Base-by-base conservation (phyloP, 2,113 vertebrate genomes). In the Chaenogobius annularis region DNA sequence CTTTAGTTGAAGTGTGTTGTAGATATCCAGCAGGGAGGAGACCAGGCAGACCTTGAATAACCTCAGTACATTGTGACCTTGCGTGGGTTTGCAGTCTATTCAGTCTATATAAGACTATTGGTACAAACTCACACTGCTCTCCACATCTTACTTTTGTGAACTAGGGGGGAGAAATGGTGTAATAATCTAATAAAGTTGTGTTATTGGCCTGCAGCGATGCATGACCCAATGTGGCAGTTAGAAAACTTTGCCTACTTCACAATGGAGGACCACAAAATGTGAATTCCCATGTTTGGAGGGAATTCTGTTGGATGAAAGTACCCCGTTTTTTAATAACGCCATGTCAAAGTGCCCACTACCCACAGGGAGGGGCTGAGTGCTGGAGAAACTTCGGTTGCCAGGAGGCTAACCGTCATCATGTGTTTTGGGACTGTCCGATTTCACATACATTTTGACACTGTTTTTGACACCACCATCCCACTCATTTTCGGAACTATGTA, bases 11-110 rank as follows among this genome's bases (percentile, higher is more conserved):
- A n/a, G 35, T 40, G 15, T n/a, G 19, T 63, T 63, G 40, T 6
- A 40, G 8, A 40, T 40, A 40, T 40, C 37, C 37, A 40, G 61
- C 35, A 40, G 17, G 40, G 37, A 26, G 23, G 20, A 43, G 19
- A 43, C 37, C 31, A 63, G 31, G 61, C 61, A 63, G 61, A 63
- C 61, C 35, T 40, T 63, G 61, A n/a, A 63, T 40, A 63, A 63
- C 61, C 61, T 63, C 61, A 63, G 17, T 19, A 37, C 17, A 5
- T 37, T 10, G 35, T 20, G 40, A 43, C 61, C 31, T 63, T n/a
- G 61, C 35, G 61, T 63, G 35, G 61, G 61, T 20, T 63, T 63
- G 61, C 61, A 43, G 35, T 63, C 14, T 4, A 37, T 62, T 19
- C 56, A 59, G 22, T 62, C 23, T 59, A 31, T 35, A 26, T 59